Evolutionary conservation across 2,113 vertebrate genomes (phyloP), one percentile per base, ranked within the genome.

Genomic region (Bufo bufo): DNA sequence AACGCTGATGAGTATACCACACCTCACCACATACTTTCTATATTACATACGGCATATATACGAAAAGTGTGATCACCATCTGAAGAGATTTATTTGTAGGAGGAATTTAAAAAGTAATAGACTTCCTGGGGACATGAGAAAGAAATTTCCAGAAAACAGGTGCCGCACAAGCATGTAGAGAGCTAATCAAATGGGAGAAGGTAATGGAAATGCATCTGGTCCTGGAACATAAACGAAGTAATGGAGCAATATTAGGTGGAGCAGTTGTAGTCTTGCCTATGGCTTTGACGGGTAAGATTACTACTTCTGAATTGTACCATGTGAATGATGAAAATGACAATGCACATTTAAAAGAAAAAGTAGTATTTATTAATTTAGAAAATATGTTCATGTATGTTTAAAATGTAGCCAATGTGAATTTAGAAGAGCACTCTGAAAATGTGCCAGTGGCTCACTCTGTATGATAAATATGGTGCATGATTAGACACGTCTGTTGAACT

Each of bases 1-100:
- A 63, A n/a, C 54, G n/a, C 50, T 69, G 8, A 84, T 71, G 82
- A 71, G 45, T 7, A 52, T 20, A 84, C n/a, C 47, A 52, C 82
- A 69, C 63, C 47, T 82, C 79, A 65, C 3, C 19, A 66, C 81
- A 66, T 50, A 82, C 19, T 65, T 69, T 49, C 47, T 52, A 23
- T 11, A 83, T 69, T 83, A 50, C 20, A 69, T 69, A 65, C n/a
- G 16, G 45, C 16, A 81, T 66, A 81, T 66, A 14, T 8, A 49
- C 23, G 17, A 50, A 52, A 50, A 9, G 6, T 23, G 49, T 49
- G 75, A 77, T 74, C 43, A 45, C 43, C 43, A 47, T 49, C 43
- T 74, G 71, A 74, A 74, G 43, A 47, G 43, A 47, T 45, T 47
- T 17, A 75, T 75, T 75, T 75, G 49, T 8, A 20, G 45, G 7